phyloP scores from a whole-genome alignment of 1,140 invertebrate genomes.

The Drosophila suzukii region DNA sequence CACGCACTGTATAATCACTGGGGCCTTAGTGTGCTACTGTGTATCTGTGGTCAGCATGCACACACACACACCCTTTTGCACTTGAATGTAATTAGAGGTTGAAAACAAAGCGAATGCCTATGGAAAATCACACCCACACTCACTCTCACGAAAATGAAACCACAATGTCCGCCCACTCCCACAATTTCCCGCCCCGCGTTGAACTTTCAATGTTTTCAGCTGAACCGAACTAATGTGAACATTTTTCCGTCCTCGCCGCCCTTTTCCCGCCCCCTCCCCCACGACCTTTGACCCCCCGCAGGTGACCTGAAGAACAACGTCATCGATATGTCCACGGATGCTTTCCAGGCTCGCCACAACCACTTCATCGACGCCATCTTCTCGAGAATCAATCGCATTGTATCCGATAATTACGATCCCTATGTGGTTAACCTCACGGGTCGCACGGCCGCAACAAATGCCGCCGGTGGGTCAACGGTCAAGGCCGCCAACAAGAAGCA shows the following conservation, averaged over 20 bases:
- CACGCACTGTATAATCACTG: conserved; percentile 21
- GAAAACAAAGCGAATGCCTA: conserved; percentile 58
- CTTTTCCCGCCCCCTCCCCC: neutral
- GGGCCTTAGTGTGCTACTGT: conserved; percentile 20
- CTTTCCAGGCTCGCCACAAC: conserved; percentile 86
- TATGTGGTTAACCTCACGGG: conserved; percentile 91
- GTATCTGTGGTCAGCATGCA: conserved; percentile 44
- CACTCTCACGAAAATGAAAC: conserved; percentile 23
- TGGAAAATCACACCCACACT: conserved; percentile 40
- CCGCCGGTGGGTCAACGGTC: conserved; percentile 7
- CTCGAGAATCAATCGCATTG: conserved; percentile 90
- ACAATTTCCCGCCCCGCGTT: conserved; percentile 9
- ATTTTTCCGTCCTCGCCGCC: conserved; percentile 23
- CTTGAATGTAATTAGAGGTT: conserved; percentile 64
- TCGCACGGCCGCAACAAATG: conserved; percentile 80
- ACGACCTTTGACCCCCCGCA: conserved; percentile 36
- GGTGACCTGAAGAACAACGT: conserved; percentile 84
- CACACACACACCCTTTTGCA: conserved; percentile 21
- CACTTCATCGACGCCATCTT: conserved; percentile 92
- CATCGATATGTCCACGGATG: conserved; percentile 82
- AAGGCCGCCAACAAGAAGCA: conserved; percentile 47
- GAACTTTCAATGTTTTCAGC: conserved; percentile 38
- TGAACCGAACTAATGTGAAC: conserved; percentile 45
- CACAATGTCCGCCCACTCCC: conserved; percentile 28
- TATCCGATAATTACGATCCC: conserved; percentile 91